Percentiles rank a stretch among this genome's conserved stretches.
Evolutionary conservation across 2,888 invertebrate genomes (phyloP).

Genomic region (Drosophila meridionalis): DNA sequence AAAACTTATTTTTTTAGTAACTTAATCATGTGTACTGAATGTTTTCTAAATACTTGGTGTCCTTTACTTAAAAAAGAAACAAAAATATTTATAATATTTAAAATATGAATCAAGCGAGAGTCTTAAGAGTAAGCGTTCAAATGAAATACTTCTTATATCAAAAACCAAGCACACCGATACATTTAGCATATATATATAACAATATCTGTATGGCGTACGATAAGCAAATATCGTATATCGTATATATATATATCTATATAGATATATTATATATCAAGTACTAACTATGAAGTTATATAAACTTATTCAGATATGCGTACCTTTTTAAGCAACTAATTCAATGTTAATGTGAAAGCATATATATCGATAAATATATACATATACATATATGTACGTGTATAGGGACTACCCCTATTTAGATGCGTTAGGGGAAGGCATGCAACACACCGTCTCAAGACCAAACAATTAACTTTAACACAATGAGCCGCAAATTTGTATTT

Average conservation of each 20-base stretch:
- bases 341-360: slow-evolving; percentile 45
- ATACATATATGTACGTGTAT: background rate
- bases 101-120: slow-evolving; percentile 24
- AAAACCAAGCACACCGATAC: slow-evolving; percentile 79
- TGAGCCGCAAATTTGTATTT: slow-evolving; percentile 74
- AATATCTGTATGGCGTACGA: slow-evolving; percentile 40
- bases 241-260: slow-evolving; percentile 29
- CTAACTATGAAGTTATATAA: slow-evolving; percentile 44
- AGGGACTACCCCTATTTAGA: slow-evolving; percentile 4
- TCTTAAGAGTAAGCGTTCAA: slow-evolving; percentile 49
- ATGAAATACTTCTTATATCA: slow-evolving; percentile 68
- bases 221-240: slow-evolving; percentile 30
- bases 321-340: slow-evolving; percentile 67
- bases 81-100: background rate
- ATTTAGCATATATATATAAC: slow-evolving; percentile 60
- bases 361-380: slow-evolving; percentile 2
- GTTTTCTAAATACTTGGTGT: slow-evolving; percentile 70
- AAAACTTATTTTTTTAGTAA: slow-evolving; percentile 34
- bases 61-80: slow-evolving; percentile 39
- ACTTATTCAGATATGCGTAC: slow-evolving; percentile 69
- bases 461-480: slow-evolving; percentile 59
- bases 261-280: slow-evolving; percentile 26
- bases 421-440: slow-evolving; percentile 11
- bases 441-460: slow-evolving; percentile 53
- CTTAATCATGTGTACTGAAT: slow-evolving; percentile 68